Percentiles rank a stretch among this genome's conserved stretches.
phyloP scores from a whole-genome alignment of 2,113 vertebrate genomes.

The Fulica atra region DNA sequence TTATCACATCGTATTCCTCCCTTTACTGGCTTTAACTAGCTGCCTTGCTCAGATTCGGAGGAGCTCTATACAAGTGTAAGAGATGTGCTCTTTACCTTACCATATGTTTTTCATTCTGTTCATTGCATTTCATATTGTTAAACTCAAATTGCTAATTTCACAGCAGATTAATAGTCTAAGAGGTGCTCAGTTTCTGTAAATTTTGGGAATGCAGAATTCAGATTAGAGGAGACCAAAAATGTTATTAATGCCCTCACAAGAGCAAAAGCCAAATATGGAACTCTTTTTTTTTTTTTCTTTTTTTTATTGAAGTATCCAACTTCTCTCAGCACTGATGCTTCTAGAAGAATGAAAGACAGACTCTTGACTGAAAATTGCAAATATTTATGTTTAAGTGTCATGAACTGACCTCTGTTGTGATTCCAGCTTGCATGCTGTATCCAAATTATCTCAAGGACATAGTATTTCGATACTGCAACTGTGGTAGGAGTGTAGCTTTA shows the following conservation, averaged over 20 bases:
- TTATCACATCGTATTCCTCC: neutral
- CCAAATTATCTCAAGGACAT: neutral
- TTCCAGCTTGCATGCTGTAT: neutral
- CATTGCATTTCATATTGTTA: neutral
- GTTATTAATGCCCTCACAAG: neutral
- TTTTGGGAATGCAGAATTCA: neutral
- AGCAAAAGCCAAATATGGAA: neutral
- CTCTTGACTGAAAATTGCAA: neutral
- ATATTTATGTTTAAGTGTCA: neutral
- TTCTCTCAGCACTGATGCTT: neutral
- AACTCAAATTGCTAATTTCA: neutral
- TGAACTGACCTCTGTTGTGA: neutral
- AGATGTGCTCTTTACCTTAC: neutral
- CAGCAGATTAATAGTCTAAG: neutral
- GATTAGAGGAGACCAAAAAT: neutral
- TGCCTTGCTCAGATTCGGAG: neutral
- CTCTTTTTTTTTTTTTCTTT: neutral
- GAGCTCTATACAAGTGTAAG: neutral
- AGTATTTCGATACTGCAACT: neutral
- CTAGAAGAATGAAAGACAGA: neutral
- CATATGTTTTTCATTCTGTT: neutral
- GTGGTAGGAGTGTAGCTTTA: neutral
- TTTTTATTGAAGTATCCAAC: neutral
- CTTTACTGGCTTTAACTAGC: neutral
- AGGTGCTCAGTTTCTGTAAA: neutral